These are phyloP conservation scores for Nesidiocoris tenuis DNA, from an alignment of 2,888 invertebrate species.

Conservation along the genomic window DNA sequence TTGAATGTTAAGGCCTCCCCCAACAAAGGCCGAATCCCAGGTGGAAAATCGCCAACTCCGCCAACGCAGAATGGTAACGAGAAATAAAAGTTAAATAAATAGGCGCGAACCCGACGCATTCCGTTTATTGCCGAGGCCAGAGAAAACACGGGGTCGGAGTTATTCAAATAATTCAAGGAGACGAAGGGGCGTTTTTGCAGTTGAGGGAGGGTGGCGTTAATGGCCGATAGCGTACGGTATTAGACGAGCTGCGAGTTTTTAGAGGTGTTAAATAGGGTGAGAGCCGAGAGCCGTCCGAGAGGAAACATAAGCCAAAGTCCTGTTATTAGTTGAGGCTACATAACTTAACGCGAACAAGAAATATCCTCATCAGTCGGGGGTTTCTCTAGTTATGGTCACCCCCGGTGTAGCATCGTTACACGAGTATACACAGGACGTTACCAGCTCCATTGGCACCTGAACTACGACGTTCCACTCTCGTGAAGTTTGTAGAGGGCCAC, in stretches of 20 bases:
- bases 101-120: too few species aligned
- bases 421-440: background rate
- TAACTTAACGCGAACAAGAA: constrained; percentile 32
- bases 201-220: background rate
- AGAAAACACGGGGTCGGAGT: too few species aligned
- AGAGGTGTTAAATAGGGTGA: background rate
- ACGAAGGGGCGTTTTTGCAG: background rate
- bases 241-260: background rate
- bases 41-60: too few species aligned
- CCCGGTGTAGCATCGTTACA: background rate
- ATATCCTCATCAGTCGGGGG: constrained; percentile 25
- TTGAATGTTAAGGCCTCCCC: too few species aligned
- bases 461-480: too few species aligned
- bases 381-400: background rate
- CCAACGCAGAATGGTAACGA: too few species aligned
- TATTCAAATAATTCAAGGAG: too few species aligned
- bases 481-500: background rate
- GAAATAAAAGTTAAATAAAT: too few species aligned
- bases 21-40: too few species aligned
- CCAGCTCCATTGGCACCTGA: background rate
- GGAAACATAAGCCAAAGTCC: background rate
- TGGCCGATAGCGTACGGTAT: background rate
- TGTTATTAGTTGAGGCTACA: constrained; percentile 27
- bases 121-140: too few species aligned
- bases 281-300: background rate